phyloP scores from a whole-genome alignment of 30 jellyfish, hydroid and myxozoan species.

The Aurelia aurita region DNA sequence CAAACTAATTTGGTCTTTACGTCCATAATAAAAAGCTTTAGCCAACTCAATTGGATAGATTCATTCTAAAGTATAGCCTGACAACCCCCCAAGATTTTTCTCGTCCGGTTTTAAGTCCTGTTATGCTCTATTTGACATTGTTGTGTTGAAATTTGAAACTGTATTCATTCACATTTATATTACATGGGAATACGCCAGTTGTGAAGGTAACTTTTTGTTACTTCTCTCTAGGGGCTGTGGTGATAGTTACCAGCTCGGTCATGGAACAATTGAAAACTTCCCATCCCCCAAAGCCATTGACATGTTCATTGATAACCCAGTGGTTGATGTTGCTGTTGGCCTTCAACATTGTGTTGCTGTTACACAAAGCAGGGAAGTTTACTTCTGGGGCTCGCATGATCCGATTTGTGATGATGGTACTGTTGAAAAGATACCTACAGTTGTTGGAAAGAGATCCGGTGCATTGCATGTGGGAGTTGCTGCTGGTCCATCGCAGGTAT shows the following conservation, averaged over 20 bases:
- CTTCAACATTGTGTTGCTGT: conserved; percentile 71
- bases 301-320: conserved; percentile 17
- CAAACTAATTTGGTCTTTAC: no score
- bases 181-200: no score
- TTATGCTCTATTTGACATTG: no score
- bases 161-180: no score
- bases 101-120: no score
- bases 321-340: conserved; percentile 74
- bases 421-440: conserved; percentile 34
- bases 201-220: no score
- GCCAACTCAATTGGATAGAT: no score
- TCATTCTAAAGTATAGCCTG: no score
- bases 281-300: conserved; percentile 49
- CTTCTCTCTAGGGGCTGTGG: conserved; percentile 65
- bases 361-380: conserved; percentile 40
- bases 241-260: conserved; percentile 75
- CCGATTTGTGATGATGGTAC: conserved; percentile 29
- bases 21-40: no score
- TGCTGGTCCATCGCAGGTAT: conserved; percentile 94
- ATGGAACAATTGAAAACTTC: conserved; percentile 41
- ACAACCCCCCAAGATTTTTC: no score
- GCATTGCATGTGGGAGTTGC: conserved; percentile 63
- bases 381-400: conserved; percentile 80
- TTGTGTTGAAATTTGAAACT: no score
- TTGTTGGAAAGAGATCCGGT: conserved; percentile 51